phyloP scores from a whole-genome alignment of 30 jellyfish, hydroid and myxozoan species.

The Hydractinia echinata region DNA sequence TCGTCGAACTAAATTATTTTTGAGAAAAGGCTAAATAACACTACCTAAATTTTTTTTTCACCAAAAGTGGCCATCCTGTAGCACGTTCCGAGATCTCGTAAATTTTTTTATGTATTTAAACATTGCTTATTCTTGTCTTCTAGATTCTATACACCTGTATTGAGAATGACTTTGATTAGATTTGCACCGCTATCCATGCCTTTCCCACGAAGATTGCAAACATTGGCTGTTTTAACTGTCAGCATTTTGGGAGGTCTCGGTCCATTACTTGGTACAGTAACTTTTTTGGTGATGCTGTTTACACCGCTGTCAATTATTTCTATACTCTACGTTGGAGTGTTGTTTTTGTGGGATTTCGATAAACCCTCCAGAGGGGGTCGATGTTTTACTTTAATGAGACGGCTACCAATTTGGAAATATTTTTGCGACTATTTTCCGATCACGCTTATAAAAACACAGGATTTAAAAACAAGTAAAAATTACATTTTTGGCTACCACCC shows the following conservation, averaged over 20 bases:
- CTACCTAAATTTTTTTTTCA: too few relatives aligned
- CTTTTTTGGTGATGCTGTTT: slow-evolving; percentile 34
- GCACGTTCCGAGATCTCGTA: too few relatives aligned
- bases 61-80: too few relatives aligned
- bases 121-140: too few relatives aligned
- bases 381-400: slow-evolving; percentile 40
- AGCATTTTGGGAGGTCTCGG: neutral
- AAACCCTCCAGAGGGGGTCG: slow-evolving; percentile 65
- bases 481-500: slow-evolving; percentile 37
- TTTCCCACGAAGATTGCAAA: slow-evolving; percentile 14
- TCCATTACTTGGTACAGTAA: neutral
- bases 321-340: slow-evolving; percentile 47
- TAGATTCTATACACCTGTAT: neutral
- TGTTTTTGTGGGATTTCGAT: slow-evolving; percentile 41
- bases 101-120: too few relatives aligned
- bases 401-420: slow-evolving; percentile 49
- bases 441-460: slow-evolving; percentile 45
- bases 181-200: slow-evolving; percentile 33
- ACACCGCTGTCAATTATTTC: slow-evolving; percentile 54
- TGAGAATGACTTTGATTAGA: neutral
- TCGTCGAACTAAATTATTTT: too few relatives aligned
- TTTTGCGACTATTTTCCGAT: slow-evolving; percentile 62
- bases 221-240: neutral
- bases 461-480: slow-evolving; percentile 29
- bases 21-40: too few relatives aligned